Evolutionary conservation across 2,797 vertebrate genomes (phyloP).

Genomic region (Epinephelus coioides): DNA sequence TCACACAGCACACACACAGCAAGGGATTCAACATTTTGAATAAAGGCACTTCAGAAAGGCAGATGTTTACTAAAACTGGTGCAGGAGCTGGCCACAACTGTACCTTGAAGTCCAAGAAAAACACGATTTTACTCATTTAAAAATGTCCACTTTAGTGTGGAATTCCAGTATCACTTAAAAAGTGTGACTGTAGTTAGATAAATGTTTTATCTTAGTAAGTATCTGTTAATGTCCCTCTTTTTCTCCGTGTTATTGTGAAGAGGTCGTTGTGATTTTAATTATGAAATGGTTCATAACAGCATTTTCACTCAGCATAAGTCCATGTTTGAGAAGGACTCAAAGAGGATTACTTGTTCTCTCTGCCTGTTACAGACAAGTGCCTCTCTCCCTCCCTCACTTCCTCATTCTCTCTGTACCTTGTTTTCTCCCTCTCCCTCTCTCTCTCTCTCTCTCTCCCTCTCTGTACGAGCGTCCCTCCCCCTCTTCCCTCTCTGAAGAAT

Average conservation of each 20-base stretch:
- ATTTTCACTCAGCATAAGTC: constrained; percentile 18
- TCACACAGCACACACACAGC: neutral
- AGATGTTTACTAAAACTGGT: neutral
- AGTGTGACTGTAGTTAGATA: neutral
- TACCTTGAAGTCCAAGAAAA: neutral
- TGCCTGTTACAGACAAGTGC: constrained; percentile 57
- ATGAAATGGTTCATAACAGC: neutral
- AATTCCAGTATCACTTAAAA: neutral
- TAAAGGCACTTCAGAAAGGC: neutral
- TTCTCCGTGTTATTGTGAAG: neutral
- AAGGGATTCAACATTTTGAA: neutral
- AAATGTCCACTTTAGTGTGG: neutral
- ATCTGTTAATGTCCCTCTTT: neutral
- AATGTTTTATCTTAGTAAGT: neutral
- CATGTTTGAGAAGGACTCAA: constrained; percentile 51
- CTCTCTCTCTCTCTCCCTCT: constrained; percentile 27
- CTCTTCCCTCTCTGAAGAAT: constrained; percentile 76
- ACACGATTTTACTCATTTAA: neutral
- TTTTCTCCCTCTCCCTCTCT: constrained; percentile 26
- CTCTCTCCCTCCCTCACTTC: constrained; percentile 46
- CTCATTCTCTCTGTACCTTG: constrained; percentile 59
- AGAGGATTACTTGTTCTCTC: constrained; percentile 63
- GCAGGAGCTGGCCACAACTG: neutral
- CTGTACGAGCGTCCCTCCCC: constrained; percentile 32
- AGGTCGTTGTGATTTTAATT: constrained; percentile 1